Conservation (phyloP, 2,888 invertebrate species). For the Sipha maydis region DNA sequence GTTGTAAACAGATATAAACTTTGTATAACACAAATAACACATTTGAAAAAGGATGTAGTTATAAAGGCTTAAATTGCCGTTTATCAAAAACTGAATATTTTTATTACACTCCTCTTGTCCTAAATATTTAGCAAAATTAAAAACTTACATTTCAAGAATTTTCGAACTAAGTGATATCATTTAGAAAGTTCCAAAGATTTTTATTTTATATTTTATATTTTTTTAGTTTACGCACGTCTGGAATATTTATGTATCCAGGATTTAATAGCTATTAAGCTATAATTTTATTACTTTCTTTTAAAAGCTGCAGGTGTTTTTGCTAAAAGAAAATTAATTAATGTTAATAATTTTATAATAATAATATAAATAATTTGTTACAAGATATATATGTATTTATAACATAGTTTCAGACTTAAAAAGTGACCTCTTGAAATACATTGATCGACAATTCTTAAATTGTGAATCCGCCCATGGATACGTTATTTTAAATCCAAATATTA, state of each 20-base stretch:
- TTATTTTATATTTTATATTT: conserved; percentile 29
- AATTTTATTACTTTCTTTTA: background rate
- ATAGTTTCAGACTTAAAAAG: too few species aligned
- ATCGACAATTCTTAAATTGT: too few species aligned
- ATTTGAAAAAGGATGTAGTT: background rate
- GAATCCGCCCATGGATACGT: too few species aligned
- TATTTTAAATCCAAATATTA: too few species aligned
- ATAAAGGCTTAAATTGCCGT: conserved; percentile 12
- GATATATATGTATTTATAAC: too few species aligned
- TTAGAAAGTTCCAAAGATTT: conserved; percentile 32
- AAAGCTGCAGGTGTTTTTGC: background rate
- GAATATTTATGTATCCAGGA: conserved; percentile 9
- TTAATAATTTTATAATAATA: too few species aligned
- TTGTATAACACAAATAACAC: conserved; percentile 24
- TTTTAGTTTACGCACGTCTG: background rate
- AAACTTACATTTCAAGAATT: conserved; percentile 47
- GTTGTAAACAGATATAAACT: conserved; percentile 11
- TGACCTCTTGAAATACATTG: too few species aligned
- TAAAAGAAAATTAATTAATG: too few species aligned
- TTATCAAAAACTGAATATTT: conserved; percentile 44
- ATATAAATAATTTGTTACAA: too few species aligned
- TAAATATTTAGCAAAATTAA: conserved; percentile 37
- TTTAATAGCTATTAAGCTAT: background rate
- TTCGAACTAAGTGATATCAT: conserved; percentile 26
- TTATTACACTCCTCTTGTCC: conserved; percentile 8